Evolutionary conservation across 2,113 vertebrate genomes (phyloP), one percentile per base, ranked within the genome.

Genomic region (Pipra filicauda): DNA sequence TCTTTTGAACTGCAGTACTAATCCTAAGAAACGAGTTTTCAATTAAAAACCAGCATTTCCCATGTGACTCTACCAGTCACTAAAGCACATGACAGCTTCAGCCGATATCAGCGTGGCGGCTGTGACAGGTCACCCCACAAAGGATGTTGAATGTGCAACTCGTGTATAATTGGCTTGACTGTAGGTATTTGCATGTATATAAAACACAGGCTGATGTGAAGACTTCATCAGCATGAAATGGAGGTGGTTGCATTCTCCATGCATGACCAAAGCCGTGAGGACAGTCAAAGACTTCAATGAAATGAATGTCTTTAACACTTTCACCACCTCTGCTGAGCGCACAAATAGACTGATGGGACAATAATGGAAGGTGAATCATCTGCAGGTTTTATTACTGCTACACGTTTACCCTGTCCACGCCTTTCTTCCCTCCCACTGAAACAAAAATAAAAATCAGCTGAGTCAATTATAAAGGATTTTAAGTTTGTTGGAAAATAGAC

Each of bases 11-110:
- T 74, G 82, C 65, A 64, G 64, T 4, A 85, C 61, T 94, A 89
- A 82, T 77, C 85, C 84, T n/a, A 73, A 88, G 85, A 93, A 95
- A 81, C 35, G 73, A 91, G 67, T 74, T 96, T 93, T 94, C 90
- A 94, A 89, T 88, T 91, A 93, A 57, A 90, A 79, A 31, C 1
- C 58, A 88, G 12, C 37, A 78, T 90, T 88, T 85, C 92, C 86
- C 77, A 84, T 67, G 57, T 84, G 94, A 92, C 64, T 89, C 33
- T 15, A 35, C 8, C 82, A 88, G 79, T 18, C 6, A 1, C 35
- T 35, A 48, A 88, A 90, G 73, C 89, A 82, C 64, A 80, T 30
- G 91, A 94, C 74, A 89, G 71, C 86, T 71, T 86, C 82, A 84
- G 88, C 64, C 1, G 1, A 0, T 67, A 33, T 30, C 70, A 48